These are phyloP conservation scores for Mormyrops attenuatus DNA, from an alignment of 2,797 vertebrate species.

Conservation along the genomic window DNA sequence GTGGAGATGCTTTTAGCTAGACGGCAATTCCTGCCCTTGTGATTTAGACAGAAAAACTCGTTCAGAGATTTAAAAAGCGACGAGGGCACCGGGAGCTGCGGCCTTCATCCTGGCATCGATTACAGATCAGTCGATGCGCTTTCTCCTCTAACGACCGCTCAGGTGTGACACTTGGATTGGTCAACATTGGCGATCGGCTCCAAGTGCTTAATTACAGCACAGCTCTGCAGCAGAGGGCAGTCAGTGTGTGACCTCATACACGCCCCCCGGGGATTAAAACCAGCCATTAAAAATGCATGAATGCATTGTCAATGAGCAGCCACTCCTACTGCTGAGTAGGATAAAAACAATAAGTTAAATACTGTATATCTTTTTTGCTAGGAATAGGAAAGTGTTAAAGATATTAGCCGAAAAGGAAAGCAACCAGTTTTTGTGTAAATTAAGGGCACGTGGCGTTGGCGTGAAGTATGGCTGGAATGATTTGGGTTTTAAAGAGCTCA, in stretches of 20 bases:
- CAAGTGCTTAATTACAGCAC: slow-evolving; percentile 11
- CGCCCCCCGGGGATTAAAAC: neutral
- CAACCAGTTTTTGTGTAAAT: neutral
- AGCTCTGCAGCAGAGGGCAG: neutral
- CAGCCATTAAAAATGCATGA: neutral
- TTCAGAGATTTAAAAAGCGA: neutral
- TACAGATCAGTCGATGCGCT: neutral
- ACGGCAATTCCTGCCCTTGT: neutral
- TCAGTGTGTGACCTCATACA: neutral
- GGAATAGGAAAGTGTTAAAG: neutral
- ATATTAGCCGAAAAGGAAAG: neutral
- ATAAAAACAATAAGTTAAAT: neutral
- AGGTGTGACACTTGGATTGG: slow-evolving; percentile 18
- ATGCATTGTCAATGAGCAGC: neutral
- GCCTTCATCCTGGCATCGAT: neutral
- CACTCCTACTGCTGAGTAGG: neutral
- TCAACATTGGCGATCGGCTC: neutral
- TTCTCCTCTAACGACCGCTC: slow-evolving; percentile 16
- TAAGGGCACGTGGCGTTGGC: neutral
- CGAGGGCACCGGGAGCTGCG: neutral
- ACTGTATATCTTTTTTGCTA: too few species aligned
- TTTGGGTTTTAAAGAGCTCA: neutral
- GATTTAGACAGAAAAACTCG: neutral
- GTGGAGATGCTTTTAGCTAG: neutral
- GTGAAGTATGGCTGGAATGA: neutral